Evolutionary conservation across 1,140 invertebrate genomes (phyloP).

Genomic region (Elysia chlorotica): DNA sequence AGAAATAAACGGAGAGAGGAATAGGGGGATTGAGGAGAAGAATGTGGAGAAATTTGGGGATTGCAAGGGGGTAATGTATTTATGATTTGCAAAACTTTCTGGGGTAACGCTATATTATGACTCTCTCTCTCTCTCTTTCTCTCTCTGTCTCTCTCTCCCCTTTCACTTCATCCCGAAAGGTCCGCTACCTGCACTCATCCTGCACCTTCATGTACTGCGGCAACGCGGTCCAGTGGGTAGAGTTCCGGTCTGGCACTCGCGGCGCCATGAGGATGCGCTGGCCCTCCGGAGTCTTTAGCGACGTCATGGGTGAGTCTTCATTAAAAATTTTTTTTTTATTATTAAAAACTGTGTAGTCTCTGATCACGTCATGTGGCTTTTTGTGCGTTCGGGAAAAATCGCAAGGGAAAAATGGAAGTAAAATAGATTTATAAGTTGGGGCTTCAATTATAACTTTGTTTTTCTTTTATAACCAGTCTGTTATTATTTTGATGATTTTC

Average conservation of each 20-base stretch:
- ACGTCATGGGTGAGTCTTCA: conserved; percentile 28
- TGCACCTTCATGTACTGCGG: conserved; percentile 61
- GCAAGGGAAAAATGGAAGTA: too few relatives aligned
- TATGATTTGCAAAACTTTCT: too few relatives aligned
- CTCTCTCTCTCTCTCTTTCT: neutral
- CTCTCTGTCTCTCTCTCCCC: neutral
- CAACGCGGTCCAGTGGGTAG: conserved; percentile 60
- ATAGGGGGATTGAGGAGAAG: neutral
- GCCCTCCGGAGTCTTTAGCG: conserved; percentile 59
- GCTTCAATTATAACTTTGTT: too few relatives aligned
- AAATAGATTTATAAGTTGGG: too few relatives aligned
- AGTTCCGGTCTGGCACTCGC: conserved; percentile 59
- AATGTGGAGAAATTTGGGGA: too few relatives aligned
- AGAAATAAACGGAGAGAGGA: too few relatives aligned
- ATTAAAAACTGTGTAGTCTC: too few relatives aligned
- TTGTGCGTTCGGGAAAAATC: too few relatives aligned
- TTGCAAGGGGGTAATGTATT: too few relatives aligned
- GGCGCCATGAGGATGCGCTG: conserved; percentile 59
- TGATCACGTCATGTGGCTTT: neutral
- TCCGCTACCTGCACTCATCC: conserved; percentile 31
- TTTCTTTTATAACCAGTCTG: neutral
- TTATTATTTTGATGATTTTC: neutral
- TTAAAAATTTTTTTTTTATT: neutral
- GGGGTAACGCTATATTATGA: neutral
- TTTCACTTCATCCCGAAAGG: neutral